Evolutionary conservation across 2,888 invertebrate genomes (phyloP).

Genomic region (Pilophorus perplexus): DNA sequence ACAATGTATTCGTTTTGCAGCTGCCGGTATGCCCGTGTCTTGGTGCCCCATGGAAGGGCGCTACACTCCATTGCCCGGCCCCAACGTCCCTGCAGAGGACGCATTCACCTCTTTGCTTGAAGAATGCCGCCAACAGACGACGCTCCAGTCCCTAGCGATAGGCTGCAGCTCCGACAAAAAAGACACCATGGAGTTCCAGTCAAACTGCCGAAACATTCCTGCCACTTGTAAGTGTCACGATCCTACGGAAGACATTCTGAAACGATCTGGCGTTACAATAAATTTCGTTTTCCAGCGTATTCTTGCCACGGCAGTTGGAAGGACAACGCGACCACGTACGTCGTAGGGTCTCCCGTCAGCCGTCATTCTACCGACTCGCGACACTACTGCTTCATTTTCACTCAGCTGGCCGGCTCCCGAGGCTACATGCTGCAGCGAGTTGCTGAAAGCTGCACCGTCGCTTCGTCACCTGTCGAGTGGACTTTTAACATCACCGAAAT

Average conservation of each 20-base stretch:
- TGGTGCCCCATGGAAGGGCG: constrained; percentile 46
- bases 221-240: constrained; percentile 42
- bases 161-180: constrained; percentile 51
- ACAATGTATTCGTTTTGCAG: too few relatives aligned
- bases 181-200: constrained; percentile 53
- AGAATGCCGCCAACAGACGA: constrained; percentile 44
- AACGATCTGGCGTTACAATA: not conserved
- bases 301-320: constrained; percentile 48
- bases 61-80: constrained; percentile 41
- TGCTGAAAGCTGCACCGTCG: constrained; percentile 45
- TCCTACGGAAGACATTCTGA: not conserved
- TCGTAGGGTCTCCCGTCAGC: constrained; percentile 48
- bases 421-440: constrained; percentile 44
- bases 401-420: constrained; percentile 34
- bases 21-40: constrained; percentile 42
- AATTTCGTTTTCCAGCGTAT: constrained; percentile 44
- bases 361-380: constrained; percentile 48
- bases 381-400: constrained; percentile 48
- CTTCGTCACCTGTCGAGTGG: constrained; percentile 41
- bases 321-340: constrained; percentile 47
- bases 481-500: constrained; percentile 47
- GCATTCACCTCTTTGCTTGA: not conserved
- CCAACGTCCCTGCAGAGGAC: constrained; percentile 1
- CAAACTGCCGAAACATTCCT: constrained; percentile 49
- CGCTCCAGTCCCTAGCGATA: constrained; percentile 49